Percentiles rank a stretch among this genome's conserved stretches.
Evolutionary conservation across 2,113 vertebrate species (phyloP).

Genomic region (Aphelocoma coerulescens): DNA sequence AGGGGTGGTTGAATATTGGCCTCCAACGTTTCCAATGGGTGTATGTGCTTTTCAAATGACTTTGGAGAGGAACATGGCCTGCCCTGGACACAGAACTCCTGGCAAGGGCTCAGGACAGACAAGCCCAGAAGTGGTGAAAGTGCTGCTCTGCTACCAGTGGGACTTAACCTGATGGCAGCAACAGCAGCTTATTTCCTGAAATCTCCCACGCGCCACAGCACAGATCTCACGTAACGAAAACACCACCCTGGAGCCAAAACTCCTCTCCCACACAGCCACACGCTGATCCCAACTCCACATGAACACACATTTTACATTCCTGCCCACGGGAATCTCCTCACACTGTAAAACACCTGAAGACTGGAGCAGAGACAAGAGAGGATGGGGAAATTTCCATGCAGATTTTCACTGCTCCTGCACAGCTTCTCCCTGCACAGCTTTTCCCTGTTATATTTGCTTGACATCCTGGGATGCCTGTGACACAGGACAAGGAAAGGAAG

Average conservation of each 20-base stretch:
- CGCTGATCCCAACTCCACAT: accelerated
- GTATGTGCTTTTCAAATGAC: not conserved
- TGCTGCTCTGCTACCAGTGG: not conserved
- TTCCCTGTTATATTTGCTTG: not conserved
- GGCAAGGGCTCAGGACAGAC: not conserved
- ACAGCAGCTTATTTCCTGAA: not conserved
- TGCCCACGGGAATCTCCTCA: not conserved
- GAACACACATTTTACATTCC: not conserved
- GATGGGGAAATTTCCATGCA: not conserved
- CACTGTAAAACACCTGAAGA: not conserved
- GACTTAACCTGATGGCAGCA: not conserved
- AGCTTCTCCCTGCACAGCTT: not conserved
- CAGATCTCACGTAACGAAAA: not conserved
- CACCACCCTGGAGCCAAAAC: not conserved
- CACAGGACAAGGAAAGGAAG: not conserved
- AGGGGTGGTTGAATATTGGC: not conserved
- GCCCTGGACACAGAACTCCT: not conserved
- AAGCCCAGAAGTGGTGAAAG: not conserved
- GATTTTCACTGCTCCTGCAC: not conserved
- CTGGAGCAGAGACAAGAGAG: not conserved
- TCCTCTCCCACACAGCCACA: not conserved
- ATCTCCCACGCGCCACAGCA: not conserved
- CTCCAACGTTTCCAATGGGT: accelerated
- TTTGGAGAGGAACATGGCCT: not conserved
- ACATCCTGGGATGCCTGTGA: not conserved